Base-by-base conservation (phyloP, 2,888 invertebrate species). In the Slavum lentiscoides region DNA sequence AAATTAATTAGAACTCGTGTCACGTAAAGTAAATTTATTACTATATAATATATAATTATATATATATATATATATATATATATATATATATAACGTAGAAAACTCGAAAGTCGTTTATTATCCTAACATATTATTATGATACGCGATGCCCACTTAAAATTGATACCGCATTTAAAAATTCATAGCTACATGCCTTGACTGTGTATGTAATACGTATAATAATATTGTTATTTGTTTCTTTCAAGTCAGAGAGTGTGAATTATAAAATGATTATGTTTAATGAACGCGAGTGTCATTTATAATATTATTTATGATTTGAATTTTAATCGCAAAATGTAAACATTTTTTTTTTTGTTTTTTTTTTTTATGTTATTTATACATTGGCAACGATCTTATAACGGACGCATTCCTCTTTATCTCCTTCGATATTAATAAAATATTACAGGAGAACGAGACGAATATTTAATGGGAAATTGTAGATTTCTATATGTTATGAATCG, bases 11-110 rank as follows among this genome's bases (percentile, higher is more conserved):
- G 53, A 30, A 55, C 55, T 49, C 49, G n/a, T 62, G 73, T 74
- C 74, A 74, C 55, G 74, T 74, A 55, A 66, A 66, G 55, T 66
- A 53, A 66, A 74, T 74, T 74, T 74, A 74, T 74, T 66, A 74
- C 74, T 66, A 66, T 66, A 49, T 30, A 15, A 30, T 30, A 30
- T 30, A 30, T 30, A 2, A 30, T 30, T 30, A 30, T 30, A n/a
- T n/a, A n/a, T n/a, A n/a, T n/a, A n/a, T n/a, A n/a, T n/a, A n/a
- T n/a, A n/a, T n/a, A n/a, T n/a, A n/a, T n/a, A n/a, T n/a, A n/a
- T 15, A 17, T 21, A 64, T 66, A 39, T 55, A 66, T 30, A 66
- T 74, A 66, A 37, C n/a, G 43, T 62, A 17, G 7, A 53, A 55
- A 55, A 74, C 66, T 66, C 17, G 37, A 39, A 74, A 66, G 55